phyloP scores from a whole-genome alignment of 2,797 vertebrate genomes.

The Arvicola amphibius region DNA sequence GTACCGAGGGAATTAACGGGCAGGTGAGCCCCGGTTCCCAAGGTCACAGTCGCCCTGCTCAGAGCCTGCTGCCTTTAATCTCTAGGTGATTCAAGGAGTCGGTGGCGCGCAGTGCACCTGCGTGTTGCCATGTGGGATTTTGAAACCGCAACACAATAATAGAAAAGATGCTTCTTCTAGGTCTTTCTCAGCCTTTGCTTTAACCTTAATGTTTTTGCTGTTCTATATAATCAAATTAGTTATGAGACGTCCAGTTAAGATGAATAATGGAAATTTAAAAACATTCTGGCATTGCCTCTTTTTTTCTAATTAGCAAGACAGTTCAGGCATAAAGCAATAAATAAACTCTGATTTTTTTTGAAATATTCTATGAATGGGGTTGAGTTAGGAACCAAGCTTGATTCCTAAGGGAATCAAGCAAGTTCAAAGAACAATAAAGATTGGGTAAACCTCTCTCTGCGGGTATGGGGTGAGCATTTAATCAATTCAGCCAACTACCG shows the following conservation, averaged over 20 bases:
- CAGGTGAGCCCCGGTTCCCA: conserved; percentile 7
- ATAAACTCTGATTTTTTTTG: conserved; percentile 14
- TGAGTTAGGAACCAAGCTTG: neutral
- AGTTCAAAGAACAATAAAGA: neutral
- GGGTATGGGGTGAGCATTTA: neutral
- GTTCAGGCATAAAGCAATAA: conserved; percentile 27
- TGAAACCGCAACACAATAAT: conserved; percentile 17
- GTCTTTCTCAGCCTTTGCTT: conserved; percentile 32
- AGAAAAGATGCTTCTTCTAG: neutral
- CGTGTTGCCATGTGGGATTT: neutral
- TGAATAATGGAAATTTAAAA: neutral
- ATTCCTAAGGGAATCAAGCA: neutral
- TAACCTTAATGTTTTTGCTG: conserved; percentile 31
- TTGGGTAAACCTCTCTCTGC: neutral
- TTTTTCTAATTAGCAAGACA: neutral
- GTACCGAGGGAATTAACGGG: conserved; percentile 22
- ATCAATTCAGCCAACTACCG: neutral
- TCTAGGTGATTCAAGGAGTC: neutral
- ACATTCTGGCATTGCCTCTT: neutral
- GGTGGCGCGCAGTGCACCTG: neutral
- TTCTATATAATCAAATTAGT: conserved; percentile 40
- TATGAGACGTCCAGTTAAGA: conserved; percentile 24
- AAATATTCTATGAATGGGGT: neutral
- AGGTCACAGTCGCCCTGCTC: neutral
- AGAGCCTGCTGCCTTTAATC: neutral